Evolutionary conservation across 2,797 vertebrate genomes (phyloP).

Genomic region (Gouania willdenowi): DNA sequence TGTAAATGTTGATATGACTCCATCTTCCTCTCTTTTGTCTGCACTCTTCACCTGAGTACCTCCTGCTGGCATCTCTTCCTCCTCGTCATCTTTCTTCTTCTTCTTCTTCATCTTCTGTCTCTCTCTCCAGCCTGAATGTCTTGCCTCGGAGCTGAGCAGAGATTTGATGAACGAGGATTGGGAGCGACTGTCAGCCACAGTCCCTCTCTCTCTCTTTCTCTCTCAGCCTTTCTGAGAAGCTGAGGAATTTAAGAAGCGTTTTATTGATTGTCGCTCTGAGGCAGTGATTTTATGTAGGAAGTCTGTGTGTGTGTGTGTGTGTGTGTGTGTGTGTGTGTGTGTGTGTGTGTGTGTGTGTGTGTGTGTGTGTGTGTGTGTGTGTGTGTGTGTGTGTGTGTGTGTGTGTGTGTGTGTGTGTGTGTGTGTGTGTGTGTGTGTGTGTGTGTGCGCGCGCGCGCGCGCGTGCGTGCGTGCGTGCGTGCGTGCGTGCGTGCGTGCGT

Average conservation of each 20-base stretch:
- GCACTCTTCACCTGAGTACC: not conserved
- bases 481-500: too few relatives aligned
- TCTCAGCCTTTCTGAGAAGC: slow-evolving; percentile 6
- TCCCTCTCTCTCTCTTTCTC: slow-evolving; percentile 2
- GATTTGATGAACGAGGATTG: slow-evolving; percentile 15
- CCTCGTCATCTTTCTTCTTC: not conserved
- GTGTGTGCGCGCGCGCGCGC: too few relatives aligned
- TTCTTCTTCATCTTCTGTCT: not conserved
- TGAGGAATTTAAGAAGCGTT: slow-evolving; percentile 45
- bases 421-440: too few relatives aligned
- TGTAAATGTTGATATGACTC: not conserved
- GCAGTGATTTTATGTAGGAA: slow-evolving; percentile 11
- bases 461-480: too few relatives aligned
- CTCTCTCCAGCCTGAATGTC: not conserved
- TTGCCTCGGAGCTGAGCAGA: slow-evolving; percentile 8
- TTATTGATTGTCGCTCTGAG: slow-evolving; percentile 47
- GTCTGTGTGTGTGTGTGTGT: not conserved
- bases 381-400: too few relatives aligned
- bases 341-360: not conserved
- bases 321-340: not conserved
- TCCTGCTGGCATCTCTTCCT: not conserved
- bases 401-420: too few relatives aligned
- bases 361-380: not conserved
- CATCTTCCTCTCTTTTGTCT: not conserved
- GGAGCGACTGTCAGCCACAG: slow-evolving; percentile 14